Evolutionary conservation across 2,797 vertebrate species (phyloP).

Genomic region (Delichon dasypus): DNA sequence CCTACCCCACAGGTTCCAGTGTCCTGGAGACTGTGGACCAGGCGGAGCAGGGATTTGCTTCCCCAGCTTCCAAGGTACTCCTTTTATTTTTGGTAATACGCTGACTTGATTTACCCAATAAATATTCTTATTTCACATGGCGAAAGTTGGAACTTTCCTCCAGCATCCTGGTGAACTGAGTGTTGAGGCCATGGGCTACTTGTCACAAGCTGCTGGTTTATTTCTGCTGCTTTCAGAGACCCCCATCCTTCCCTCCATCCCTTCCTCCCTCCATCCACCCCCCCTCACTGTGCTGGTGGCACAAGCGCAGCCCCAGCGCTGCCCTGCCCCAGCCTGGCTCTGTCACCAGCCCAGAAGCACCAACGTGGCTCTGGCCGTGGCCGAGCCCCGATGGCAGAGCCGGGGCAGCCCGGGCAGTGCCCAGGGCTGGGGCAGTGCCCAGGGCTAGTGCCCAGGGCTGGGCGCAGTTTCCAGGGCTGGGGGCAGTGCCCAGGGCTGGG

Average conservation of each 20-base stretch:
- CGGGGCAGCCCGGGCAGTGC: too few species aligned
- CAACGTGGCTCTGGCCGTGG: rapidly evolving
- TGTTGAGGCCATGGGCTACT: rapidly evolving
- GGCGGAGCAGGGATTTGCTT: neutral
- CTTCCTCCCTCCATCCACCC: neutral
- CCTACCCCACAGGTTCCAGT: rapidly evolving
- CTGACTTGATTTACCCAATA: neutral
- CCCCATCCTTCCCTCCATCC: neutral
- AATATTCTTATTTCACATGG: neutral
- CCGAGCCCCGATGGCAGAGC: neutral
- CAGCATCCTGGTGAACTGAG: rapidly evolving
- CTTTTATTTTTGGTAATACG: rapidly evolving
- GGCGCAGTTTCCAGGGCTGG: too few species aligned
- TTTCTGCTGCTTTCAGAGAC: neutral
- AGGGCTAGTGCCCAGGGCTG: too few species aligned
- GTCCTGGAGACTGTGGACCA: rapidly evolving
- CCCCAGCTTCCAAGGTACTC: rapidly evolving
- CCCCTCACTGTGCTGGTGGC: neutral
- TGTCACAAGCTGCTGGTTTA: rapidly evolving
- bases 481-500: neutral
- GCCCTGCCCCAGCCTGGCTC: neutral
- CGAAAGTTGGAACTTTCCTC: too few species aligned
- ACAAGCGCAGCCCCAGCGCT: too few species aligned
- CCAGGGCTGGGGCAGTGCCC: too few species aligned
- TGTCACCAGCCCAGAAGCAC: neutral